Conservation (phyloP, 2,113 vertebrate species). For the Cariama cristata region DNA sequence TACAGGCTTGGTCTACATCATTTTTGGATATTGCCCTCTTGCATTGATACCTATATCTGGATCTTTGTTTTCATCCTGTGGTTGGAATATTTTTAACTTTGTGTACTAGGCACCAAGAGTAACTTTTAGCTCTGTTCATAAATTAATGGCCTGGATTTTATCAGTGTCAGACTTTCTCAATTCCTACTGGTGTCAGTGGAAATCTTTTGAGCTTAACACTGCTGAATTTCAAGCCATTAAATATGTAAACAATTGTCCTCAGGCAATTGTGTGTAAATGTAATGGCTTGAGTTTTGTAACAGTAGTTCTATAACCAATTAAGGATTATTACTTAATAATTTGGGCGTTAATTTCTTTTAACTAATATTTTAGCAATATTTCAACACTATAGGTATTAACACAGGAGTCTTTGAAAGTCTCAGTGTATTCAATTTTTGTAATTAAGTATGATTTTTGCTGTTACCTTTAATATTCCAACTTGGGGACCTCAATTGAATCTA, state of each 20-base stretch:
- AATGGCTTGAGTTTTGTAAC: not conserved
- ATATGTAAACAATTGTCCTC: slow-evolving; percentile 3
- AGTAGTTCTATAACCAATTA: not conserved
- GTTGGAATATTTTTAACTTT: not conserved
- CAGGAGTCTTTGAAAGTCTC: not conserved
- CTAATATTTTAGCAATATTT: slow-evolving; percentile 4
- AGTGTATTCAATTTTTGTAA: slow-evolving; percentile 56
- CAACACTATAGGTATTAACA: not conserved
- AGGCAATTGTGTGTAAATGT: not conserved
- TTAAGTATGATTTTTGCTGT: slow-evolving; percentile 52
- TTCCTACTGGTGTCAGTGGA: not conserved
- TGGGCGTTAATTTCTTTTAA: not conserved
- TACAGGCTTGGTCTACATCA: not conserved
- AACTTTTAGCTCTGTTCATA: not conserved
- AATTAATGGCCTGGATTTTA: not conserved
- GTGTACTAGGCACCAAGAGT: not conserved
- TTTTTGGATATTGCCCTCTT: not conserved
- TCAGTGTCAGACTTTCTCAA: not conserved
- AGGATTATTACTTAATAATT: not conserved
- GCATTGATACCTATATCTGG: not conserved
- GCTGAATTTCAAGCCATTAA: slow-evolving; percentile 7
- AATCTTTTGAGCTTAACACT: not conserved
- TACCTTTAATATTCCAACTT: slow-evolving; percentile 63
- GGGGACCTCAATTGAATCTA: slow-evolving; percentile 58
- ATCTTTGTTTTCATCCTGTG: not conserved